Conservation (phyloP, 2,888 invertebrate genomes). For the Cristatella mucedo region DNA sequence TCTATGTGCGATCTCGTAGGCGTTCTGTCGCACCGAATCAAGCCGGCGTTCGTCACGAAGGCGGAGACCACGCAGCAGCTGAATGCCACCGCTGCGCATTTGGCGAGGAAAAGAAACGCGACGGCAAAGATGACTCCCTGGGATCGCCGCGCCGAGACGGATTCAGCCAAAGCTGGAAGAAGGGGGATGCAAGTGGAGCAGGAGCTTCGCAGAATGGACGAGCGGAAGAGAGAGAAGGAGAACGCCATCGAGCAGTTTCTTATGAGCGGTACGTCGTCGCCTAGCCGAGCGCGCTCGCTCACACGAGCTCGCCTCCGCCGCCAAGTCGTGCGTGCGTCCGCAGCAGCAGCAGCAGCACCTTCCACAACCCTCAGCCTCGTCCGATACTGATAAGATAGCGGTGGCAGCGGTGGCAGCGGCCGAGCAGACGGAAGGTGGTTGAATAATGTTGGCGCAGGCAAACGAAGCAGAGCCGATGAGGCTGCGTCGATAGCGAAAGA, state of each 20-base stretch:
- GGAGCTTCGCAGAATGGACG: constrained; percentile 20
- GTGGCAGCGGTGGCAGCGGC: no score
- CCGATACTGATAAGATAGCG: no score
- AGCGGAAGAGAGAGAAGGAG: constrained; percentile 24
- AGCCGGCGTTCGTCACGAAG: constrained; percentile 20
- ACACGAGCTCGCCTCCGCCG: no score
- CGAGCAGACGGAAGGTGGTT: no score
- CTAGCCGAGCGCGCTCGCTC: no score
- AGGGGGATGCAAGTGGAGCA: constrained; percentile 20
- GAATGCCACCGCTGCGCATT: constrained; percentile 4
- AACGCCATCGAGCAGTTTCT: constrained; percentile 30
- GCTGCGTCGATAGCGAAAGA: no score
- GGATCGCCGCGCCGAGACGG: constrained; percentile 26
- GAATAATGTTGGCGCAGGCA: no score
- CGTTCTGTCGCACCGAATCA: constrained; percentile 23
- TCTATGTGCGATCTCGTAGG: no score
- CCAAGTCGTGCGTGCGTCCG: no score
- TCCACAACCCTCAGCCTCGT: no score
- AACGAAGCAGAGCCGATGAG: no score
- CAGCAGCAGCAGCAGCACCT: no score
- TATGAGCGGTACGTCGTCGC: constrained; percentile 22
- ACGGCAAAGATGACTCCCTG: constrained; percentile 27
- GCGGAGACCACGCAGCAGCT: background rate
- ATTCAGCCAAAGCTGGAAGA: constrained; percentile 18
- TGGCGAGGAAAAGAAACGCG: constrained; percentile 13